These are phyloP conservation scores for Semaprochilodus insignis DNA, from an alignment of 2,797 vertebrate species.

Conservation along the genomic window DNA sequence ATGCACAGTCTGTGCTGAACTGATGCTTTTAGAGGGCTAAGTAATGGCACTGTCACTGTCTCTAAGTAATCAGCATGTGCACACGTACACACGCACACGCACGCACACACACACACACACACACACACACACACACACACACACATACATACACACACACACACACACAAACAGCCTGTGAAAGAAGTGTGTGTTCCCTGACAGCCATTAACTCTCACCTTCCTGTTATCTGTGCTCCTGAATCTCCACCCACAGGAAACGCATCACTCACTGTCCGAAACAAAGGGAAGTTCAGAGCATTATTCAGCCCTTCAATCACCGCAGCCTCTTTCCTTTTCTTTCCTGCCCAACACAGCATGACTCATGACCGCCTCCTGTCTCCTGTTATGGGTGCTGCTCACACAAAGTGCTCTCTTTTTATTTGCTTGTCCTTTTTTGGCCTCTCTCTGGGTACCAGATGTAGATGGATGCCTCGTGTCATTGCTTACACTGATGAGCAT, in stretches of 20 bases:
- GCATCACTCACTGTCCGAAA: slow-evolving; percentile 37
- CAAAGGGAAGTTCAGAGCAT: slow-evolving; percentile 45
- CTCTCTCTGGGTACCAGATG: slow-evolving; percentile 24
- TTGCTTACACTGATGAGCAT: slow-evolving; percentile 10
- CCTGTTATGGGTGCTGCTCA: neutral
- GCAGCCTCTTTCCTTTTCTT: neutral
- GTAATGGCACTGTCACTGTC: neutral
- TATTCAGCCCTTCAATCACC: slow-evolving; percentile 44
- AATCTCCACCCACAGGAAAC: slow-evolving; percentile 48
- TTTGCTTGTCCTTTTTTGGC: neutral
- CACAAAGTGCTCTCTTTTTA: neutral
- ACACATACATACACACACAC: too few relatives aligned
- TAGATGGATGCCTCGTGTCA: slow-evolving; percentile 20
- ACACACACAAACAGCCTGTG: neutral
- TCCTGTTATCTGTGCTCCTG: slow-evolving; percentile 16
- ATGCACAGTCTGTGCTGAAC: neutral
- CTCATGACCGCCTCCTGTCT: neutral
- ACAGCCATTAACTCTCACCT: slow-evolving; percentile 2
- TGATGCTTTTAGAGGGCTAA: neutral
- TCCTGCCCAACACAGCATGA: slow-evolving; percentile 2
- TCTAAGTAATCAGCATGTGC: neutral
- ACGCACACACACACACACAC: too few relatives aligned
- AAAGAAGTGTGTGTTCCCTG: neutral
- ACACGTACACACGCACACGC: too few relatives aligned
- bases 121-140: too few relatives aligned